Base-by-base conservation (phyloP, 1,140 invertebrate genomes). In the Magallana ariakensis region DNA sequence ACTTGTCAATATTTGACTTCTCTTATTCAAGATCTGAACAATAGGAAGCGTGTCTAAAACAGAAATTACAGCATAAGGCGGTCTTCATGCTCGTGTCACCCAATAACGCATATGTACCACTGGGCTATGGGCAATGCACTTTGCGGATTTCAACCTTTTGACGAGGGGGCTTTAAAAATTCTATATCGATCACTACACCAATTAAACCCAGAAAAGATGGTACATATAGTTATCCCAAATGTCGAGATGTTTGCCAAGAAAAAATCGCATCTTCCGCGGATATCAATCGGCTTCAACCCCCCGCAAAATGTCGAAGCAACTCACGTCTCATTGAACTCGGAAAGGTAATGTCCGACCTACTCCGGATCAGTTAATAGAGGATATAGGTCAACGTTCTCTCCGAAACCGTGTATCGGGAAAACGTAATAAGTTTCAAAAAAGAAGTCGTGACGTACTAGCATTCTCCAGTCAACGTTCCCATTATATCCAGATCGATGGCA, bases 291-390 rank as follows among this genome's bases (percentile, higher is more conserved):
- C 13, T 11, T 33, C 9, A 19, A 9, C 10, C 22, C 22, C 66
- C 19, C 66, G 66, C 66, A 10, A 75, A 46, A 75, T 75, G 22
- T 75, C 66, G 66, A 26, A 11, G 62, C 19, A 70, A 11, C 22
- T 26, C 22, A 33, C 58, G 58, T n/a, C 58, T 62, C 58, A 62
- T 3, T 75, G 22, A 75, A 75, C 15, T 26, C 22, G 66, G 66
- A 75, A 75, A 75, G 66, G 66, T 75, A 75, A 75, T 26, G 66
- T 75, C 66, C 66, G 66, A 75, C 66, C 66, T 26, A 75, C 33
- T 75, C 66, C 66, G 66, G 66, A 75, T 75, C 66, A 75, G 66
- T 75, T 75, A 75, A 75, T 8, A 75, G 26, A 26, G 66, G 66
- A 75, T 75, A 11, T 75, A 75, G 66, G 66, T 75, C 66, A 75